Base-by-base conservation (phyloP, 2,888 invertebrate genomes). In the Drosophila planitibia region DNA sequence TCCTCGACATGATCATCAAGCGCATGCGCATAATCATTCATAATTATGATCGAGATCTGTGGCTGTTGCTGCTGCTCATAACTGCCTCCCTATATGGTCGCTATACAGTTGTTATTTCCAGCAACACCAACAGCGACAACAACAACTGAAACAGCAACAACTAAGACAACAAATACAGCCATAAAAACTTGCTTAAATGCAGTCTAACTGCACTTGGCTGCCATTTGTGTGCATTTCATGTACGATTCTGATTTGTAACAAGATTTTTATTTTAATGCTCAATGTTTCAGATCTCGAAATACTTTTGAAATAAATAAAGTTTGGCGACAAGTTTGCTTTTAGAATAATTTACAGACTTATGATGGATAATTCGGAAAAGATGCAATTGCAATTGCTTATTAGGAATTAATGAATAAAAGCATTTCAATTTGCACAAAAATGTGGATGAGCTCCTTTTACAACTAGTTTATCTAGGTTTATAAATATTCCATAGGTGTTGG, bases 11-110 rank as follows among this genome's bases (percentile, higher is more conserved):
- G 71, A 82, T 76, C 79, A 76, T 75, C 70, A 65, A 52, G 73
- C 70, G 62, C 75, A 79, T 71, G 81, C 84, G 79, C 89, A 90
- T 86, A 80, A 90, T 87, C 89, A 90, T 90, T 87, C 89, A 89
- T 90, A 85, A 89, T 90, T 85, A 83, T 54, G 30, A 47, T 73
- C 59, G 52, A 47, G 35, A 41, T 69, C 60, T 32, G 32, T 32
- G 44, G n/a, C 47, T 35, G 52, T 39, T 47, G 65, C 53, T 71
- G 65, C 49, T 79, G 79, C 68, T 81, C 79, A 79, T 79, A 79
- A 81, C 79, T 79, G 49, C 4, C 35, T 53, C 79, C 78, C 64
- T 76, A 79, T 76, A 81, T 81, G 79, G 79, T 22, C 54, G 32
- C 41, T 35, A 69, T 35, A 77, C 79, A 79, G 81, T 79, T 81